Evolutionary conservation across 2,888 invertebrate species (phyloP).

Genomic region (Pycnomerus fuliginosus): DNA sequence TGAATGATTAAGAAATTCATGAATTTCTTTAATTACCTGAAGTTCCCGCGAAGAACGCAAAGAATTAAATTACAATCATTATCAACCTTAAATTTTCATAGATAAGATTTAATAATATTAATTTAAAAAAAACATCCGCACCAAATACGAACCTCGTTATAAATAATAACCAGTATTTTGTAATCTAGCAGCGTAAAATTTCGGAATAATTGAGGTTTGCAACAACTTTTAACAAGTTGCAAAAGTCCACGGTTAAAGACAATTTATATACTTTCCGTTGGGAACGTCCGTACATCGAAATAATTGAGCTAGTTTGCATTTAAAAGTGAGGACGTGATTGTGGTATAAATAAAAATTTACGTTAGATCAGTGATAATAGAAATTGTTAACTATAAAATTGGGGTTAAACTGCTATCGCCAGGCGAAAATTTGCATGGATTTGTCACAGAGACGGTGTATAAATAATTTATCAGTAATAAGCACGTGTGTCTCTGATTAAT

Average conservation of each 20-base stretch:
- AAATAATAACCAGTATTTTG: background rate
- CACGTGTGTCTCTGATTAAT: slow-evolving; percentile 36
- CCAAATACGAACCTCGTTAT: slow-evolving; percentile 2
- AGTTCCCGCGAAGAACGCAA: too few species aligned
- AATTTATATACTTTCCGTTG: slow-evolving; percentile 13
- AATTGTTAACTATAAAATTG: too few species aligned
- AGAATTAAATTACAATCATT: too few species aligned
- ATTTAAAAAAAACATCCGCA: too few species aligned
- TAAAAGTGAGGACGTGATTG: slow-evolving; percentile 15
- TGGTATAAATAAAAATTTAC: too few species aligned
- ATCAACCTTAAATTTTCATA: too few species aligned
- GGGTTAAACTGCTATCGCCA: too few species aligned
- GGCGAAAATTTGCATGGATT: too few species aligned
- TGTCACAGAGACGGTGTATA: too few species aligned
- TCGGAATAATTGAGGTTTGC: slow-evolving; percentile 6
- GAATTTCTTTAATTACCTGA: too few species aligned
- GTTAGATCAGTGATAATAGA: too few species aligned
- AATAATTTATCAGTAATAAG: slow-evolving; percentile 24
- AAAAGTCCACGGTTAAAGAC: background rate
- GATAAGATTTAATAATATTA: slow-evolving; percentile 1
- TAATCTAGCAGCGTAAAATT: slow-evolving; percentile 10
- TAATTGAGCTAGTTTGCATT: slow-evolving; percentile 15
- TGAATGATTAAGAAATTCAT: too few species aligned
- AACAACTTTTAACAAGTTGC: slow-evolving; percentile 8
- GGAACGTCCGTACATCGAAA: slow-evolving; percentile 9